Percentiles rank a stretch among this genome's conserved stretches.
phyloP scores from a whole-genome alignment of 2,888 invertebrate species.

The Thecocarcelia acutangulata region DNA sequence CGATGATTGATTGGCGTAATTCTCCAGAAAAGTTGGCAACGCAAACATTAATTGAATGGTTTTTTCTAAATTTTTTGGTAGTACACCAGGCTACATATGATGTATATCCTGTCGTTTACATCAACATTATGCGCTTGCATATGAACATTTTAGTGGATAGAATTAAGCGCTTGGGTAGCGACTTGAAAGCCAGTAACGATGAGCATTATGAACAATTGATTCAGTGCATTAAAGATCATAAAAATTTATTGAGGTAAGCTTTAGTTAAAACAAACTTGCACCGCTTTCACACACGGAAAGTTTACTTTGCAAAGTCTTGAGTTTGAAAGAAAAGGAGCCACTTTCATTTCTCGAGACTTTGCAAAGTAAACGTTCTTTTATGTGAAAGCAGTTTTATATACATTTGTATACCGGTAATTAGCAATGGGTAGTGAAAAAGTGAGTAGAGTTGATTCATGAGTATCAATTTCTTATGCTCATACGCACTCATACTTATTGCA shows the following conservation, averaged over 20 bases:
- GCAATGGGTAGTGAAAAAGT: too few relatives aligned
- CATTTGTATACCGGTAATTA: too few relatives aligned
- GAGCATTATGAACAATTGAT: constrained; percentile 68
- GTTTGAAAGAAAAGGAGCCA: too few relatives aligned
- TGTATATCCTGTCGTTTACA: constrained; percentile 68
- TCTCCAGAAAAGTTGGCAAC: constrained; percentile 68
- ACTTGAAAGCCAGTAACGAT: constrained; percentile 3
- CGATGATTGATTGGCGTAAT: constrained; percentile 69
- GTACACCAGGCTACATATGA: constrained; percentile 68
- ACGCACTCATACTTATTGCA: too few relatives aligned
- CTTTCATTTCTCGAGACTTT: too few relatives aligned
- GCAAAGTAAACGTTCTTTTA: too few relatives aligned
- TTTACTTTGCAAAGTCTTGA: too few relatives aligned
- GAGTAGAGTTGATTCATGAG: too few relatives aligned
- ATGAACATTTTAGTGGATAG: constrained; percentile 65
- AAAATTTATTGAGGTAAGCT: constrained; percentile 68
- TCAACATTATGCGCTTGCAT: constrained; percentile 64
- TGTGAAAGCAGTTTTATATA: too few relatives aligned
- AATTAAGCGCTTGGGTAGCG: constrained; percentile 47
- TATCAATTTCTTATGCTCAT: too few relatives aligned
- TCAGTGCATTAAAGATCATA: constrained; percentile 71
- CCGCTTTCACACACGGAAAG: too few relatives aligned
- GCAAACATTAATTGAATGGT: constrained; percentile 62
- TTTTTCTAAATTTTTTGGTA: constrained; percentile 58
- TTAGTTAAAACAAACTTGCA: not conserved